Evolutionary conservation across 2,888 invertebrate species (phyloP).

Genomic region (Hofmannophila pseudospretella): DNA sequence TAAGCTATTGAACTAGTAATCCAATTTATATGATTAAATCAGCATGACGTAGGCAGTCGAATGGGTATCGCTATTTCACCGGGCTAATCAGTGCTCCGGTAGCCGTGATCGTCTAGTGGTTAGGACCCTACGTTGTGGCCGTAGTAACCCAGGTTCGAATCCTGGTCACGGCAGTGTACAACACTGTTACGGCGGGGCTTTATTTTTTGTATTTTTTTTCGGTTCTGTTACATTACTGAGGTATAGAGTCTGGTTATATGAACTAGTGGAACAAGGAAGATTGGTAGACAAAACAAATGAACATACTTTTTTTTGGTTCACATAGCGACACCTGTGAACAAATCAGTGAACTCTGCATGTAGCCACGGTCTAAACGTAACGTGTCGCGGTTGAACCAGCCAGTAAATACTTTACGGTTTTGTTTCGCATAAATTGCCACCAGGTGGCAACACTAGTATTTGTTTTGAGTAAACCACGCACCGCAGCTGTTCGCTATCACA

Average conservation of each 20-base stretch:
- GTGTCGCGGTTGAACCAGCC: too few relatives aligned
- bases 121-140: conserved; percentile 88
- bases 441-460: conserved; percentile 64
- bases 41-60: too few relatives aligned
- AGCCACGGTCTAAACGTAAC: too few relatives aligned
- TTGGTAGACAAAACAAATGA: background rate
- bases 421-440: conserved; percentile 1
- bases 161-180: conserved; percentile 63
- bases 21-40: too few relatives aligned
- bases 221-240: too few relatives aligned
- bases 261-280: too few relatives aligned
- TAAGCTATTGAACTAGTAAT: too few relatives aligned
- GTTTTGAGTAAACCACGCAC: conserved; percentile 70
- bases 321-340: background rate
- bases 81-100: conserved; percentile 14
- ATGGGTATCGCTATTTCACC: conserved; percentile 11
- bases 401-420: too few relatives aligned
- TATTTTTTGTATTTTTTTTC: conserved; percentile 18
- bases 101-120: conserved; percentile 81
- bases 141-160: conserved; percentile 87
- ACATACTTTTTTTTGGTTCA: background rate
- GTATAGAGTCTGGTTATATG: too few relatives aligned
- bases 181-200: conserved; percentile 57
- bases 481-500: conserved; percentile 77
- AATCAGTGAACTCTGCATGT: background rate